Evolutionary conservation across 2,113 vertebrate genomes (phyloP).

Genomic region (Scytalopus superciliaris): DNA sequence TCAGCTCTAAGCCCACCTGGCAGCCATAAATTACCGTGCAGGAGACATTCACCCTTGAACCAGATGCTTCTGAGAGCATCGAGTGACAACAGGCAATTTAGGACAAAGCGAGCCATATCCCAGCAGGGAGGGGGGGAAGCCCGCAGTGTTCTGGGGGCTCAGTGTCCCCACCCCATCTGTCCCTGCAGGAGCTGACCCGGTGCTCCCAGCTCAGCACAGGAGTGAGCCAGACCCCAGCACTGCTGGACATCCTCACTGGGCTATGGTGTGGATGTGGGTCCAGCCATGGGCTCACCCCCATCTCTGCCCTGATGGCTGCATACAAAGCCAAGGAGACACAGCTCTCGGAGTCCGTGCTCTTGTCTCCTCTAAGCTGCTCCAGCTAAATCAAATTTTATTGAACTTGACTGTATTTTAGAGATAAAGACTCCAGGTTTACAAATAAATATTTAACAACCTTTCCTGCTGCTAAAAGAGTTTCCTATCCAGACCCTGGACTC

Average conservation of each 20-base stretch:
- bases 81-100: background rate
- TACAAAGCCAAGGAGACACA: accelerated
- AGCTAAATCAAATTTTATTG: constrained; percentile 64
- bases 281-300: background rate
- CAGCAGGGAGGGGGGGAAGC: background rate
- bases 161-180: accelerated
- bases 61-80: constrained; percentile 23
- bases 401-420: constrained; percentile 42
- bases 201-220: background rate
- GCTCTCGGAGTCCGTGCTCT: background rate
- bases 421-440: constrained; percentile 68
- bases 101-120: background rate
- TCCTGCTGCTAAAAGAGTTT: constrained; percentile 49
- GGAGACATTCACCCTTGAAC: constrained; percentile 39
- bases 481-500: constrained; percentile 2
- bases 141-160: background rate
- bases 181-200: background rate
- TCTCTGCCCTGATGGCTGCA: background rate
- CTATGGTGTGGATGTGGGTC: background rate
- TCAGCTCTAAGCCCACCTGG: constrained; percentile 58
- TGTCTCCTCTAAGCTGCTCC: background rate
- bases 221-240: background rate
- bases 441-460: constrained; percentile 72
- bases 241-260: background rate
- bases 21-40: constrained; percentile 4